Base-by-base conservation (phyloP, 2,113 vertebrate species). In the Dascyllus trimaculatus region DNA sequence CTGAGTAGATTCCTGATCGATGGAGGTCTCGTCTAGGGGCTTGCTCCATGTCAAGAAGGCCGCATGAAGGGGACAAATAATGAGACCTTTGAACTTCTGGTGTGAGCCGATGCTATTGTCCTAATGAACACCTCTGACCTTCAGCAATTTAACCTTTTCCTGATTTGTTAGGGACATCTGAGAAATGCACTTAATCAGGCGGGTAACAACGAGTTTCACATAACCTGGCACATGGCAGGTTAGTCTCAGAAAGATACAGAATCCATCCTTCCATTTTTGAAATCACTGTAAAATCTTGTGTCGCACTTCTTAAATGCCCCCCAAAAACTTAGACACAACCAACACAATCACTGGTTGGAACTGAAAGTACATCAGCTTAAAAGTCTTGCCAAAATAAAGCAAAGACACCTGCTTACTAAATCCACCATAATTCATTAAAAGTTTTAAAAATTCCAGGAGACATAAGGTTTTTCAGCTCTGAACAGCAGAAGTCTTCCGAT, bases 51-150 rank as follows among this genome's bases (percentile, higher is more conserved):
- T 84, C 85, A 87, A 17, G 29, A 67, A 49, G 62, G 75, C 71
- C 67, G n/a, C 19, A 71, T 29, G 58, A 75, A 64, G 49, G 29
- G 53, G 67, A 80, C 57, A 78, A 72, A 86, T 86, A 66, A 71
- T 53, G 74, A 77, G 71, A 90, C 79, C 80, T 84, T 85, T 91
- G 85, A 89, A 84, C 89, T 78, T 32, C 4, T 65, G 60, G 70
- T 40, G 32, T 21, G 75, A 66, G 18, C 29, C 26, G 2, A 78
- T 38, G 74, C 38, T 21, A 68, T 82, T 88, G 80, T 71, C 45
- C 66, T 67, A 86, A 82, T 80, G 22, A 84, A 87, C 75, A 80
- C 52, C 40, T 67, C 19, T 71, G 35, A 74, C 62, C 15, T 54
- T 60, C 14, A 48, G 54, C 43, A 15, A 78, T 72, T 57, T 64